Base-by-base conservation (phyloP, 2,797 vertebrate species). In the Phalanger gymnotis region DNA sequence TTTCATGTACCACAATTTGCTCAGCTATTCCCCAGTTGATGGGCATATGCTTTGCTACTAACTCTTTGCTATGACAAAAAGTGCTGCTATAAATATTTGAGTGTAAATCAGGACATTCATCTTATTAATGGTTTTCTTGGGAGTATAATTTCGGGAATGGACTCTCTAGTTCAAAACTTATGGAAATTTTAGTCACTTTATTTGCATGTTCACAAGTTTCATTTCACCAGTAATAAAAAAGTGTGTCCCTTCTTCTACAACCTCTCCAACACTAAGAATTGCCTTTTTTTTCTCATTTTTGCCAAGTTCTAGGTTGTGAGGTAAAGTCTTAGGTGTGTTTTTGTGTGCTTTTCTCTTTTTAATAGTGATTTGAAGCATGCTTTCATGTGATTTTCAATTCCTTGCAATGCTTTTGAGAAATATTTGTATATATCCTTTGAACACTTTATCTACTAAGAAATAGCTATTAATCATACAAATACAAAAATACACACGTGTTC, bases 301-400 rank as follows among this genome's bases (percentile, higher is more conserved):
- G 19, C 55, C 10, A 47, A 6, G 54, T 30, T 30, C 28, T 54
- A 90, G 30, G 10, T 13, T 54, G 2, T 92, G 22, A 4, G 40
- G 53, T 53, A 13, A n/a, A 91, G 53, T n/a, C 14, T 66, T 1
- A 52, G 5, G 53, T 28, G 51, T 14, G 4, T 87, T 91, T 55
- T 56, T 89, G 66, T 53, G 55, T 92, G 30, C 6, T 28, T 92
- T 95, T 93, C 66, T 52, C 87, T 91, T 27, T 54, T 92, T 87
- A 58, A 19, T 28, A 66, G 34, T 73, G 19, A 40, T 34, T 5
- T 56, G 55, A 56, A 56, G 5, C 19, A 55, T 25, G 54, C 4
- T 56, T 56, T 56, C 27, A 28, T 28, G 56, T 28, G 27, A 5
- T 28, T 56, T 56, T 56, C 56, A 56, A 56, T 56, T 56, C 25